Evolutionary conservation across 1,140 invertebrate genomes (phyloP).

Genomic region (Drosophila suzukii): DNA sequence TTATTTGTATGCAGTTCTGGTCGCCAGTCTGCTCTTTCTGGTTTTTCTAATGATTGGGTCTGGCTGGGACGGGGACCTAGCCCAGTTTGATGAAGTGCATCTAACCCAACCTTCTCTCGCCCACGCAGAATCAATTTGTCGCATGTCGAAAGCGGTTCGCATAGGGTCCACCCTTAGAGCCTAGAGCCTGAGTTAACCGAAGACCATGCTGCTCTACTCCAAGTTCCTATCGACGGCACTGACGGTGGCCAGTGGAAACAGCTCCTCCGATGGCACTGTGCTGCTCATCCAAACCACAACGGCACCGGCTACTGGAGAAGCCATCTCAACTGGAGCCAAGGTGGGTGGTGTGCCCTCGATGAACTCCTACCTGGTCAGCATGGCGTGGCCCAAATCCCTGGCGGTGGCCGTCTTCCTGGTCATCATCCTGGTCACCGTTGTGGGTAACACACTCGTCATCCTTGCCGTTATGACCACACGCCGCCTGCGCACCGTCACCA

Average conservation of each 20-base stretch:
- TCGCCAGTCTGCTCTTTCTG: conserved; percentile 6
- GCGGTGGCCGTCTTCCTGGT: conserved; percentile 85
- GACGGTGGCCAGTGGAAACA: conserved; percentile 5
- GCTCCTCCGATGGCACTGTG: conserved; percentile 9
- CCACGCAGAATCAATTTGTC: conserved; percentile 39
- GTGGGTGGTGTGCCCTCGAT: conserved; percentile 40
- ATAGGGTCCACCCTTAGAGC: conserved; percentile 12
- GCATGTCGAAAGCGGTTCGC: conserved; percentile 23
- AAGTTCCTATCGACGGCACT: conserved; percentile 29
- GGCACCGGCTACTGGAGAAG: not conserved
- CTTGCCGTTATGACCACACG: conserved; percentile 95
- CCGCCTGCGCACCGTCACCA: conserved; percentile 95
- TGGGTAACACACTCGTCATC: conserved; percentile 96
- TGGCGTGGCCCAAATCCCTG: conserved; percentile 73
- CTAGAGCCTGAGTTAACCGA: not conserved
- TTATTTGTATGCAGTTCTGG: conserved; percentile 51
- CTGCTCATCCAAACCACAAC: conserved; percentile 23
- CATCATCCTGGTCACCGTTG: conserved; percentile 87
- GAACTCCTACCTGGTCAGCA: conserved; percentile 62
- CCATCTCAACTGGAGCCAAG: not conserved
- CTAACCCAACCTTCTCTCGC: not conserved
- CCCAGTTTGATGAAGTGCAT: conserved; percentile 46
- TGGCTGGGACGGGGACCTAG: conserved; percentile 10
- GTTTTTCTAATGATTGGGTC: conserved; percentile 29
- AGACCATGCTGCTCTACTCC: conserved; percentile 13